A percentile compares a stretch with the other conserved stretches of the same genome.
phyloP scores from a whole-genome alignment of 2,888 invertebrate species.

The Dinocampus coccinellae region DNA sequence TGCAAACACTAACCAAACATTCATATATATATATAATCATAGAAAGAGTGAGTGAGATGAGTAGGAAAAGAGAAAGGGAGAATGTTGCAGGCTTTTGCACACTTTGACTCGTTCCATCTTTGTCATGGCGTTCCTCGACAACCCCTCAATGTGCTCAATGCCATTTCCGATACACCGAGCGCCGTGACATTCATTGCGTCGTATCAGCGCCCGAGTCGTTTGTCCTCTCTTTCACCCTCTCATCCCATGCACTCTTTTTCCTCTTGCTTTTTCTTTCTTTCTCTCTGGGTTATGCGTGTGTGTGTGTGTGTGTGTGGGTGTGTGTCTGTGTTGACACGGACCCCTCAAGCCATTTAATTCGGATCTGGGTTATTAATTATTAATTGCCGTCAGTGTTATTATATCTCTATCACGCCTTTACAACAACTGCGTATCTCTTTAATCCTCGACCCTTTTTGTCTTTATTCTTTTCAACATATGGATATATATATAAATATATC shows the following conservation, averaged over 20 bases:
- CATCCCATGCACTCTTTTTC: too few species aligned
- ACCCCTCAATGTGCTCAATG: constrained; percentile 49
- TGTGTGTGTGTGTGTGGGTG: too few species aligned
- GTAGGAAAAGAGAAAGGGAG: too few species aligned
- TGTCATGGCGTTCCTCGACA: constrained; percentile 42
- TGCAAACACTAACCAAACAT: constrained; percentile 1
- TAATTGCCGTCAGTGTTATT: constrained; percentile 66
- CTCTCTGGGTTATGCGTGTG: too few species aligned
- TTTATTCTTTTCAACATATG: too few species aligned
- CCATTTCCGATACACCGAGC: constrained; percentile 59
- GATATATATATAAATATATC: too few species aligned
- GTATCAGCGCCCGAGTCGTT: constrained; percentile 44
- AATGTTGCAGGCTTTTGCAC: constrained; percentile 1
- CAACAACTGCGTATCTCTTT: constrained; percentile 49
- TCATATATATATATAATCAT: background rate
- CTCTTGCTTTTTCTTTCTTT: constrained; percentile 34
- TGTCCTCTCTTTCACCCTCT: constrained; percentile 32
- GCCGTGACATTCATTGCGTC: constrained; percentile 43
- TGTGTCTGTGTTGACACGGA: constrained; percentile 52
- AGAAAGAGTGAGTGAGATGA: background rate
- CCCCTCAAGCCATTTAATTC: constrained; percentile 66
- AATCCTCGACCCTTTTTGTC: constrained; percentile 28
- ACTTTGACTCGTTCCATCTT: constrained; percentile 25
- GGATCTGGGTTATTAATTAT: constrained; percentile 69
- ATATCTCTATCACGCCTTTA: constrained; percentile 65